These are phyloP conservation scores for Phrynosoma platyrhinos DNA, from an alignment of 2,113 vertebrate species.

Conservation along the genomic window DNA sequence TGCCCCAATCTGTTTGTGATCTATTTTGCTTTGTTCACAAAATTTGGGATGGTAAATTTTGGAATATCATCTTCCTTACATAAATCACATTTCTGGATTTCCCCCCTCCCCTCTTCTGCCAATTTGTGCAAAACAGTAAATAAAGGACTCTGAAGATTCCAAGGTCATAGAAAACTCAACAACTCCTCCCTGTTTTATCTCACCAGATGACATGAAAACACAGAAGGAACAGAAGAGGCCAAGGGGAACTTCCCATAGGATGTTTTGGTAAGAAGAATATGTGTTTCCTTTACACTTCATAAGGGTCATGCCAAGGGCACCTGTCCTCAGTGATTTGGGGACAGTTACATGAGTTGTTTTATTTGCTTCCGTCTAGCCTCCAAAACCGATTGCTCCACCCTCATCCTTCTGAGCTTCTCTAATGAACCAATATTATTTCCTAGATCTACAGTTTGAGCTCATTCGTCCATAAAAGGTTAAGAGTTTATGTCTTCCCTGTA, in stretches of 20 bases:
- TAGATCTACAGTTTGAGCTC: conserved; percentile 32
- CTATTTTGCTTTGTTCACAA: not conserved
- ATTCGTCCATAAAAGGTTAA: conserved; percentile 33
- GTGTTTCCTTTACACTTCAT: not conserved
- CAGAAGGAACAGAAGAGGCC: not conserved
- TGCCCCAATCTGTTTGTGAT: not conserved
- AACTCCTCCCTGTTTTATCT: rapidly evolving
- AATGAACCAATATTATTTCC: conserved; percentile 33
- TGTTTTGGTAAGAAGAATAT: not conserved
- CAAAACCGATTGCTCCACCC: not conserved
- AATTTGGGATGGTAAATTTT: not conserved
- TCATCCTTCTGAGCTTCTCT: conserved; percentile 15
- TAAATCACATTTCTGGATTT: not conserved
- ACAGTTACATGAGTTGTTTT: not conserved
- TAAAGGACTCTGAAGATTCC: not conserved
- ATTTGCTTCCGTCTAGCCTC: not conserved
- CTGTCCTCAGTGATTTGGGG: not conserved
- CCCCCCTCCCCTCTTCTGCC: not conserved
- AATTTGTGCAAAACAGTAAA: not conserved
- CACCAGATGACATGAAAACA: not conserved
- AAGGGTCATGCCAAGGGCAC: not conserved
- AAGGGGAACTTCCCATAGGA: conserved; percentile 10
- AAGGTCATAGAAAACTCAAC: not conserved
- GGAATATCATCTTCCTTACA: not conserved
- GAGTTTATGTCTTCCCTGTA: conserved; percentile 17